Evolutionary conservation across 2,797 vertebrate species (phyloP).

Genomic region (Carcharodon carcharias): DNA sequence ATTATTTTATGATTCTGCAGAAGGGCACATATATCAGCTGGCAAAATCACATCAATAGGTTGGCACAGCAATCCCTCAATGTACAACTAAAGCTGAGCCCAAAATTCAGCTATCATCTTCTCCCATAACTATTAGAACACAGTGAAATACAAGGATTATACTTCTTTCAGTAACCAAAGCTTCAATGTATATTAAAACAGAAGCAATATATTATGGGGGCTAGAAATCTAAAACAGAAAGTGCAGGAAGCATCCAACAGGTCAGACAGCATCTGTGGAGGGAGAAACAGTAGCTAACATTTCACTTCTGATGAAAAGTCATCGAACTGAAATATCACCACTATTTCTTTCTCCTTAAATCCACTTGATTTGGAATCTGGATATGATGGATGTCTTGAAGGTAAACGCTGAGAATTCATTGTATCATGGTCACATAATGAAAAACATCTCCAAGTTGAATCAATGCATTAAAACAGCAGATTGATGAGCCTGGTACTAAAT

Average conservation of each 20-base stretch:
- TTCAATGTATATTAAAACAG: neutral
- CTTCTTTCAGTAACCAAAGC: neutral
- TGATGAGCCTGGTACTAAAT: too few relatives aligned
- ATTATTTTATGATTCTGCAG: neutral
- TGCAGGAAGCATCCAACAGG: neutral
- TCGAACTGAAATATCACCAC: neutral
- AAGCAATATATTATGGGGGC: neutral
- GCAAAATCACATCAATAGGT: neutral
- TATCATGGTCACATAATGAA: neutral
- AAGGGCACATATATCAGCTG: neutral
- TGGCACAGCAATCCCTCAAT: neutral
- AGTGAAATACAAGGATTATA: neutral
- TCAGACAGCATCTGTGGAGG: neutral
- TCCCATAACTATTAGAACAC: neutral
- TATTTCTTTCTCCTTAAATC: neutral
- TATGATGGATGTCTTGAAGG: neutral
- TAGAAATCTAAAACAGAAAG: too few relatives aligned
- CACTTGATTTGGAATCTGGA: neutral
- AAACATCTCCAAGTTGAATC: too few relatives aligned
- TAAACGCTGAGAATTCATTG: neutral
- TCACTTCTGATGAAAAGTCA: neutral
- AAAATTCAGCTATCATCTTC: neutral
- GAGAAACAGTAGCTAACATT: neutral
- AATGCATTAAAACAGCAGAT: too few relatives aligned
- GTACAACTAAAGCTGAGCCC: neutral